Evolutionary conservation across 2,113 vertebrate species (phyloP).

Genomic region (Notarius quadriscutis): DNA sequence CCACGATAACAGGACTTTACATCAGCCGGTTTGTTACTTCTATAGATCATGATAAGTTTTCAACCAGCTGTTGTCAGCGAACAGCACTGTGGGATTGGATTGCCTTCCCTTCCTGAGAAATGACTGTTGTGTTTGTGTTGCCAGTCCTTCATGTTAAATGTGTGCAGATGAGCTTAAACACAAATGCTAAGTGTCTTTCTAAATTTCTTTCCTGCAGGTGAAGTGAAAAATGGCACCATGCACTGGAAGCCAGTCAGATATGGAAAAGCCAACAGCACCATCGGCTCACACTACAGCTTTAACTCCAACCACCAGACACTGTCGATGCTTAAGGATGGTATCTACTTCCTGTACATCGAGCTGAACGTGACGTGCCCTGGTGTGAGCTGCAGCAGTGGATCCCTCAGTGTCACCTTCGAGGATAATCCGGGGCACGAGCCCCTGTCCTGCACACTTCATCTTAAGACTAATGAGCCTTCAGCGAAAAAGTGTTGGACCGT

Average conservation of each 20-base stretch:
- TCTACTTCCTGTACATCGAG: conserved; percentile 66
- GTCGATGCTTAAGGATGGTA: neutral
- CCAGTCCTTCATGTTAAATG: too few species aligned
- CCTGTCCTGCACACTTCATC: conserved; percentile 59
- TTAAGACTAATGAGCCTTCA: accelerated
- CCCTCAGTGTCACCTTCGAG: conserved; percentile 30
- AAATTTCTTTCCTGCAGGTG: conserved; percentile 52
- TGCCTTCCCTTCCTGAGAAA: too few species aligned
- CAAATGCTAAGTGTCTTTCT: conserved; percentile 27
- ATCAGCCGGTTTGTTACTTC: too few species aligned
- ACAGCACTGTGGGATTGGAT: too few species aligned
- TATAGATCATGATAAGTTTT: too few species aligned
- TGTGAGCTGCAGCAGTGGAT: accelerated
- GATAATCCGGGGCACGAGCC: accelerated
- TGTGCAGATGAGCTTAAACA: neutral
- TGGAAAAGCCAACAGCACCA: accelerated
- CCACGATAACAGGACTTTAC: neutral
- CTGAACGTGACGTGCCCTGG: conserved; percentile 53
- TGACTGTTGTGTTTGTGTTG: neutral
- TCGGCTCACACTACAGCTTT: conserved; percentile 56
- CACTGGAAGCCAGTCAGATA: accelerated
- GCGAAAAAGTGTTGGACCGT: conserved; percentile 65
- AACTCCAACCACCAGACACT: accelerated
- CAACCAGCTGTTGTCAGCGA: too few species aligned
- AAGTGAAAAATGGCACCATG: conserved; percentile 48